These are phyloP conservation scores for Antheraea yamamai DNA, from an alignment of 2,888 invertebrate genomes.

Conservation along the genomic window DNA sequence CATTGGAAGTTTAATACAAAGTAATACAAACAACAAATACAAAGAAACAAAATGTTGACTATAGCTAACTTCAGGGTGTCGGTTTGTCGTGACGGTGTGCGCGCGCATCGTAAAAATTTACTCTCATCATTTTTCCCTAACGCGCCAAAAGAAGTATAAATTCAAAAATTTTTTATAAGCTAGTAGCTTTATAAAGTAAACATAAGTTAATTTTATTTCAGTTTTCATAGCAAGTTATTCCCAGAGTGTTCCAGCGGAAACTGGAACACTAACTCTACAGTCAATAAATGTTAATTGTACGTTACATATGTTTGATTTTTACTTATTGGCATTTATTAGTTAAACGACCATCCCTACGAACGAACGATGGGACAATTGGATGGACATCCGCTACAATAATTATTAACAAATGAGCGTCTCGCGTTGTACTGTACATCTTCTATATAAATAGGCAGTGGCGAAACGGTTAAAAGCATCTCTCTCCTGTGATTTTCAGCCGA, in stretches of 20 bases:
- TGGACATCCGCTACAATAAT: constrained; percentile 21
- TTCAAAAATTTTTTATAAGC: too few relatives aligned
- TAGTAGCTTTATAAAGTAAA: too few relatives aligned
- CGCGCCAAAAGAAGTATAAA: too few relatives aligned
- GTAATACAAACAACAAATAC: too few relatives aligned
- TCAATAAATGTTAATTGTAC: background rate
- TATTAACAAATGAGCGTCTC: constrained; percentile 22
- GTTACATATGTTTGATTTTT: constrained; percentile 40
- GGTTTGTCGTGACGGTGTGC: too few relatives aligned
- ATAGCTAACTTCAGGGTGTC: too few relatives aligned
- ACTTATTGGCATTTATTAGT: constrained; percentile 49
- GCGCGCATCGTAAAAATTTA: too few relatives aligned
- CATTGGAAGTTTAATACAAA: too few relatives aligned
- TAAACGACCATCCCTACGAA: constrained; percentile 48
- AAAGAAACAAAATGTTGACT: too few relatives aligned
- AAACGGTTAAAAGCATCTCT: too few relatives aligned
- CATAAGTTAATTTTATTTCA: background rate
- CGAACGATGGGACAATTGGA: constrained; percentile 28
- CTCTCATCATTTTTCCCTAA: too few relatives aligned
- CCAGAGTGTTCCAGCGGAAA: background rate
- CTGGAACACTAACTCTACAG: background rate
- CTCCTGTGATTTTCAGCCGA: too few relatives aligned
- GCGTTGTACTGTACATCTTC: background rate
- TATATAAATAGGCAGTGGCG: background rate
- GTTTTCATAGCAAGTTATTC: background rate